Percentiles rank a stretch among this genome's conserved stretches.
Conservation (phyloP, 2,888 invertebrate genomes). For the Acleris sparsana region DNA sequence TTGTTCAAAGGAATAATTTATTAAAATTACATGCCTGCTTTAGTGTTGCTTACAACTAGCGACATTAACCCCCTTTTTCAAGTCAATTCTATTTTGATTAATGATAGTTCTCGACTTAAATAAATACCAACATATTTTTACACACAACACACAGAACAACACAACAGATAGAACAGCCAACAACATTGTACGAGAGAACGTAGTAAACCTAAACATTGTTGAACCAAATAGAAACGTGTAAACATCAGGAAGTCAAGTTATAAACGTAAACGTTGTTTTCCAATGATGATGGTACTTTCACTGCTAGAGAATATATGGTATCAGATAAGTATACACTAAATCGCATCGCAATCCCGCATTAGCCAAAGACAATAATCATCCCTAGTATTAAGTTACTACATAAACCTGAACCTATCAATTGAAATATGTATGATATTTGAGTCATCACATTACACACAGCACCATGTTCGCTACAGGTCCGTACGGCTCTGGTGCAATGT, state of each 20-base stretch:
- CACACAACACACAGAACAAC: no score
- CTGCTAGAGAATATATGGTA: slow-evolving; percentile 17
- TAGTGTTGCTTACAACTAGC: not conserved
- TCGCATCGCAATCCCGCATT: slow-evolving; percentile 8
- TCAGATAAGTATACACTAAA: slow-evolving; percentile 20
- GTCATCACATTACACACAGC: not conserved
- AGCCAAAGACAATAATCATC: not conserved
- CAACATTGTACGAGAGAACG: no score
- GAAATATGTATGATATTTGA: slow-evolving; percentile 4
- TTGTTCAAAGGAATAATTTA: slow-evolving; percentile 32
- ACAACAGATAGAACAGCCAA: no score
- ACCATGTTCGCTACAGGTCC: not conserved
- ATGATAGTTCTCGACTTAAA: no score
- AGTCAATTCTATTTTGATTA: no score
- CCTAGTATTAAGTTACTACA: not conserved
- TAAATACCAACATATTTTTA: no score
- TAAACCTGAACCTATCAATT: slow-evolving; percentile 9
- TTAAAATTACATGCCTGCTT: slow-evolving; percentile 24
- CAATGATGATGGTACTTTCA: slow-evolving; percentile 30
- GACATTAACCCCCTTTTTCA: slow-evolving; percentile 6
- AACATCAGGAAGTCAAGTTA: slow-evolving; percentile 21
- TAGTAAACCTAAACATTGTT: slow-evolving; percentile 1
- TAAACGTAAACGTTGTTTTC: slow-evolving; percentile 11
- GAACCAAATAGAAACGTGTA: slow-evolving; percentile 6
- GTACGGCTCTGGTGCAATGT: slow-evolving; percentile 40